Conservation (phyloP, 2,113 vertebrate species). For the Gnathonemus longibarbis region DNA sequence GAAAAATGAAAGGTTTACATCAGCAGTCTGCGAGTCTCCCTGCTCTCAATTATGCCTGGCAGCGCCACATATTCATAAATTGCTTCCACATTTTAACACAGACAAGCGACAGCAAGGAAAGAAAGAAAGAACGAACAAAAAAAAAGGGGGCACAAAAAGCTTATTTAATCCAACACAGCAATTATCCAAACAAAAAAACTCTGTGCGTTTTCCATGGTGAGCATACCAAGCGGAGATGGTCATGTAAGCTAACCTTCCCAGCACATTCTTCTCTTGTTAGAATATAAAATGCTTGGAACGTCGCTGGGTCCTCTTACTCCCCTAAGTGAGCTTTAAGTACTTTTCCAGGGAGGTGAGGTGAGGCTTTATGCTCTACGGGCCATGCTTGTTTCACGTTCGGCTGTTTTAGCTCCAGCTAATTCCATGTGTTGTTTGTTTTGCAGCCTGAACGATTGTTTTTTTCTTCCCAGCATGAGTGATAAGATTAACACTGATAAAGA, state of each 20-base stretch:
- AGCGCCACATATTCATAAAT: slow-evolving; percentile 66
- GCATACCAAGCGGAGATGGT: slow-evolving; percentile 43
- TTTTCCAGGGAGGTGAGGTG: neutral
- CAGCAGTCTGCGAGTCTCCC: slow-evolving; percentile 46
- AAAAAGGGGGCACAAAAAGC: neutral
- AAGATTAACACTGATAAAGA: neutral
- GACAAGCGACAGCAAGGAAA: slow-evolving; percentile 56
- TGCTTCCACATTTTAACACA: slow-evolving; percentile 72
- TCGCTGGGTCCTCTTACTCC: slow-evolving; percentile 54
- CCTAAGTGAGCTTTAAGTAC: slow-evolving; percentile 1
- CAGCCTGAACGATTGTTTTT: neutral
- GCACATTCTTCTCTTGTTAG: slow-evolving; percentile 44
- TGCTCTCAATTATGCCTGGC: slow-evolving; percentile 60
- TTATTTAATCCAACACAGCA: slow-evolving; percentile 45
- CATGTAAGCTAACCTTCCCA: slow-evolving; percentile 49
- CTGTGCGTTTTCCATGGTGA: slow-evolving; percentile 55
- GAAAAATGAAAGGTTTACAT: slow-evolving; percentile 2
- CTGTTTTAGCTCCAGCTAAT: neutral
- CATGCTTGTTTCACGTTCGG: neutral
- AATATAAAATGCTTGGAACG: slow-evolving; percentile 49
- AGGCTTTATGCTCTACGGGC: neutral
- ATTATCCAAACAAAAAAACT: slow-evolving; percentile 60
- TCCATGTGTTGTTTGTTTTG: neutral
- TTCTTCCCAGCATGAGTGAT: neutral
- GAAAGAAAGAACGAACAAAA: slow-evolving; percentile 41